Base-by-base conservation (phyloP, 2,113 vertebrate genomes). In the Myxocyprinus asiaticus region DNA sequence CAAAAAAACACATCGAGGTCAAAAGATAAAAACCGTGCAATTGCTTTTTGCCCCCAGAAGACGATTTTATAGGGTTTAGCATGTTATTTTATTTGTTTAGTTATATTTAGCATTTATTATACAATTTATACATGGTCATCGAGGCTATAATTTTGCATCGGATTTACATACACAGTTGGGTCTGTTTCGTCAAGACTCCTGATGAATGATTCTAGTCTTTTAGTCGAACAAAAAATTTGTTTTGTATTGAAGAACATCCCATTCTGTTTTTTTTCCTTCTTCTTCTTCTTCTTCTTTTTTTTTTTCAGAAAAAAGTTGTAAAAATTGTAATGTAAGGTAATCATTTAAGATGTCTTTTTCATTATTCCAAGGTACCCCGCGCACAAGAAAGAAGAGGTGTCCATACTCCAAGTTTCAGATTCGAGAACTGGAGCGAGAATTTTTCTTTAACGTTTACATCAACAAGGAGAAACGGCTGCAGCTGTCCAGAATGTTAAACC, bases 391-490 rank as follows among this genome's bases (percentile, higher is more conserved):
- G 96, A 99, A 99, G 95, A 93, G 97, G 77, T 99, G 97, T 84
- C 97, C 97, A 56, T 99, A 99, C 88, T 97, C 97, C 88, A 99
- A 99, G 91, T 99, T 98, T 93, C 97, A 99, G 91, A 99, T 99
- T 89, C 94, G 97, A 55, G 97, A 99, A 89, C 92, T 99, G 89
- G 97, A 99, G 91, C 89, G 97, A 75, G 97, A 99, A 82, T 99
- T 99, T 88, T 99, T 99, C 94, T 99, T 99, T 93, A 99, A 98
- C 88, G 97, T 99, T 89, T 99, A 99, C 89, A 99, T 99, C 89
- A 98, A 96, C 94, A 98, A 98, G 88, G 97, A 99, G 86, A 99
- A 99, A 90, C 93, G 97, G 90, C 94, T 98, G 82, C 97, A 99
- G 88, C 92, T 99, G 42, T 98, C 96, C 63, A 91, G 97, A 90